These are phyloP conservation scores for Plecotus auritus DNA, from an alignment of 2,113 vertebrate genomes.

Conservation along the genomic window DNA sequence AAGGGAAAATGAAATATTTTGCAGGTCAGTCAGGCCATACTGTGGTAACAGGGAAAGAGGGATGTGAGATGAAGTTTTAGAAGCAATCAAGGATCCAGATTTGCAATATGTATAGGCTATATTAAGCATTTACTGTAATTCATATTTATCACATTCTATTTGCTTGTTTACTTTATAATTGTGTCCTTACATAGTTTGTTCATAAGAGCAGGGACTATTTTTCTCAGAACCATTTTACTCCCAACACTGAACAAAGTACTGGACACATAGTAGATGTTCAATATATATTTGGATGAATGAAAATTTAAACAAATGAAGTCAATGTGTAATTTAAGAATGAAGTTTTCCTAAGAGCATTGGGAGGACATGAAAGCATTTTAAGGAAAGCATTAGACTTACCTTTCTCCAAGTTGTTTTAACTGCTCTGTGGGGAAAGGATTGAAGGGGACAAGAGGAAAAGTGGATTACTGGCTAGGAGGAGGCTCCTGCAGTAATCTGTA, in stretches of 20 bases:
- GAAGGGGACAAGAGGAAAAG: not conserved
- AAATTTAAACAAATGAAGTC: not conserved
- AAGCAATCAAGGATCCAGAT: not conserved
- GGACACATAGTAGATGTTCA: not conserved
- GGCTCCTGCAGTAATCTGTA: not conserved
- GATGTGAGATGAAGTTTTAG: not conserved
- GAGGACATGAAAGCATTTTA: not conserved
- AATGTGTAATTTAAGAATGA: not conserved
- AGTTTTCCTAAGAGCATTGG: not conserved
- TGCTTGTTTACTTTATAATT: not conserved
- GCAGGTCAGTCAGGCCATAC: not conserved
- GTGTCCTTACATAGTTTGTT: not conserved
- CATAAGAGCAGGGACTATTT: not conserved
- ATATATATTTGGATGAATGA: not conserved
- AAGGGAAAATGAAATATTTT: not conserved
- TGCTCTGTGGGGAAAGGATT: not conserved
- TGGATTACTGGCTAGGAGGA: not conserved
- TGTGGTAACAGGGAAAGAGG: not conserved
- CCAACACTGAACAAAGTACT: not conserved
- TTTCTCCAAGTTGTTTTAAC: not conserved
- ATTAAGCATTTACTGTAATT: not conserved
- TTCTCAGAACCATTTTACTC: not conserved
- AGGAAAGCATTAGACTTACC: not conserved
- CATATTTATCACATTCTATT: not conserved
- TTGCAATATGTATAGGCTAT: not conserved